Conservation (phyloP, 30 jellyfish, hydroid and myxozoan species). For the Aurelia aurita region DNA sequence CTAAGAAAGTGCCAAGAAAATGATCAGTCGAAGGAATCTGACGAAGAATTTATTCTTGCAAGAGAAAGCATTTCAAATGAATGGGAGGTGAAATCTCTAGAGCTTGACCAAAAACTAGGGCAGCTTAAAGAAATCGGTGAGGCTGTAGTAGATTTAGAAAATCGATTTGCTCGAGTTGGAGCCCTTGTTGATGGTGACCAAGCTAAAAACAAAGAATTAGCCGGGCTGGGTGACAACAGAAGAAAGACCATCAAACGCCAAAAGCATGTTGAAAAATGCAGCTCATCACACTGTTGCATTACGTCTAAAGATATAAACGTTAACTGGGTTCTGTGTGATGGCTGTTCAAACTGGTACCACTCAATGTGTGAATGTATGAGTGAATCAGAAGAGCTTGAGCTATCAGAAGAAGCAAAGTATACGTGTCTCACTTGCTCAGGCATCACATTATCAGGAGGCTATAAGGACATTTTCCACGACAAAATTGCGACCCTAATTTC, state of each 20-base stretch:
- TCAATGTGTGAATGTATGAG: neutral
- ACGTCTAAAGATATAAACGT: neutral
- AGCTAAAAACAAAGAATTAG: neutral
- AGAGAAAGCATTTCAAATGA: no score
- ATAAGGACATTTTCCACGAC: neutral
- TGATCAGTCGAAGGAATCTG: neutral
- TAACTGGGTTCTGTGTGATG: neutral
- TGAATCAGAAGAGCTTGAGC: neutral
- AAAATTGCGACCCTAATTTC: neutral
- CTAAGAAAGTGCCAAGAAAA: neutral
- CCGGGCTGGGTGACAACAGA: neutral
- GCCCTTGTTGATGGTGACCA: neutral
- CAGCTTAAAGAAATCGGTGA: neutral
- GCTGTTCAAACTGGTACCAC: neutral
- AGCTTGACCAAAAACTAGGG: neutral
- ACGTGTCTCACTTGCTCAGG: neutral
- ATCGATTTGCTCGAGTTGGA: neutral
- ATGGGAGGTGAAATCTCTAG: neutral
- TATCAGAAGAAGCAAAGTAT: neutral
- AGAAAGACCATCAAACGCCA: neutral
- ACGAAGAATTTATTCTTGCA: no score
- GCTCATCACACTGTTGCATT: neutral
- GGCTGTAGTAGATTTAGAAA: neutral
- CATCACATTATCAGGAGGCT: neutral
- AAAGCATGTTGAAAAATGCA: neutral